These are phyloP conservation scores for Frankliniella intonsa DNA, from an alignment of 2,888 invertebrate genomes.

Conservation along the genomic window DNA sequence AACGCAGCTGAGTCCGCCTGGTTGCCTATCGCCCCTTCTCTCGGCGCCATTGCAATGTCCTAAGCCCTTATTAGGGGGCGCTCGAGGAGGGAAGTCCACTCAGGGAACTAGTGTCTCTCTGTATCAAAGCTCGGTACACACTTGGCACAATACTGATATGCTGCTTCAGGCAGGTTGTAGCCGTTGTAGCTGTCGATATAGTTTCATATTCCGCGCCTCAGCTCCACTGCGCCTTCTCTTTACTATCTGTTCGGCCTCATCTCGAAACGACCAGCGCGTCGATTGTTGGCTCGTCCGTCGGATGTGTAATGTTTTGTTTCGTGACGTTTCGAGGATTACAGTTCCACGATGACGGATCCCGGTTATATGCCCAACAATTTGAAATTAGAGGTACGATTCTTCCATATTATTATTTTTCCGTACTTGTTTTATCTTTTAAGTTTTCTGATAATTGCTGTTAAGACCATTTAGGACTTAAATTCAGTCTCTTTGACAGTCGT, in stretches of 20 bases:
- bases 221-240: not conserved
- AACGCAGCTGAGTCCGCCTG: no score
- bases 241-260: not conserved
- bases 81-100: no score
- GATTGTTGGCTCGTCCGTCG: not conserved
- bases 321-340: constrained; percentile 8
- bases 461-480: not conserved
- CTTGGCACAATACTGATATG: no score
- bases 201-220: not conserved
- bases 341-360: constrained; percentile 6
- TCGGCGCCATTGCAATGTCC: no score
- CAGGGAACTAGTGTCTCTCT: no score
- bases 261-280: not conserved
- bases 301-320: constrained; percentile 13
- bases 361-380: not conserved
- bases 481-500: not conserved
- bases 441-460: not conserved
- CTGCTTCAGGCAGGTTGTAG: not conserved
- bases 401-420: not conserved
- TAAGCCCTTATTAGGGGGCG: no score
- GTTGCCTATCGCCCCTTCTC: no score
- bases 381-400: not conserved
- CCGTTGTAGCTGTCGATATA: not conserved
- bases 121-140: no score
- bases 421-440: not conserved